Evolutionary conservation across 2,113 vertebrate genomes (phyloP).

Genomic region (Myrmecophaga tridactyla): DNA sequence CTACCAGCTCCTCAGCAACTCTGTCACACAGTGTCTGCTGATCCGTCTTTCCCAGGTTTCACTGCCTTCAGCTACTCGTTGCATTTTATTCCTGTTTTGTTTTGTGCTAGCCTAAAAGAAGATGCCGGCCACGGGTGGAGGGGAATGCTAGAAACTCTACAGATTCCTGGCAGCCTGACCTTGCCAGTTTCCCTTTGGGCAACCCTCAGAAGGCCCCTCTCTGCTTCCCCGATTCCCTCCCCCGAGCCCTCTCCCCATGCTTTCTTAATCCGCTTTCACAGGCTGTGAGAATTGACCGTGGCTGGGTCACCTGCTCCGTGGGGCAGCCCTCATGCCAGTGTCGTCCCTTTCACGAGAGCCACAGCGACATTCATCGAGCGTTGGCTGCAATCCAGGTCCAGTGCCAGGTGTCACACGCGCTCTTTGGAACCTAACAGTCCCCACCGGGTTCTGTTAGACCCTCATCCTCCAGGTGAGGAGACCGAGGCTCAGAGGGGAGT

Average conservation of each 20-base stretch:
- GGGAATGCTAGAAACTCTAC: neutral
- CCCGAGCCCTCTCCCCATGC: neutral
- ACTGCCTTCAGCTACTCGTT: no score
- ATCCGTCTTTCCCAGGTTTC: no score
- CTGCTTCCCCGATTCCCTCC: neutral
- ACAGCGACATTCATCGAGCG: no score
- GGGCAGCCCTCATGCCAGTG: neutral
- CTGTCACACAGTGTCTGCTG: no score
- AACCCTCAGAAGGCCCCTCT: neutral
- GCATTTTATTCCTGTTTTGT: neutral
- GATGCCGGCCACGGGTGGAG: neutral
- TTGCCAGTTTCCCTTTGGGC: neutral
- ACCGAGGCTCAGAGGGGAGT: neutral
- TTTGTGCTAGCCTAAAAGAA: neutral
- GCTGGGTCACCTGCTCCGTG: neutral
- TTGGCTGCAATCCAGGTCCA: neutral
- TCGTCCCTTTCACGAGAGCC: neutral
- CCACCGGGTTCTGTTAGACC: neutral
- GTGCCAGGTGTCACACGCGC: fast-evolving
- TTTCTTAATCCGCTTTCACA: neutral
- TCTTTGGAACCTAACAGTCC: neutral
- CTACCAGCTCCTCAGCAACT: no score
- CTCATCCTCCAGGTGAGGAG: neutral
- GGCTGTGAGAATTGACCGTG: fast-evolving
- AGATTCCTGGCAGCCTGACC: neutral